phyloP scores from a whole-genome alignment of 1,140 invertebrate genomes.

The Caenorhabditis inopinata region DNA sequence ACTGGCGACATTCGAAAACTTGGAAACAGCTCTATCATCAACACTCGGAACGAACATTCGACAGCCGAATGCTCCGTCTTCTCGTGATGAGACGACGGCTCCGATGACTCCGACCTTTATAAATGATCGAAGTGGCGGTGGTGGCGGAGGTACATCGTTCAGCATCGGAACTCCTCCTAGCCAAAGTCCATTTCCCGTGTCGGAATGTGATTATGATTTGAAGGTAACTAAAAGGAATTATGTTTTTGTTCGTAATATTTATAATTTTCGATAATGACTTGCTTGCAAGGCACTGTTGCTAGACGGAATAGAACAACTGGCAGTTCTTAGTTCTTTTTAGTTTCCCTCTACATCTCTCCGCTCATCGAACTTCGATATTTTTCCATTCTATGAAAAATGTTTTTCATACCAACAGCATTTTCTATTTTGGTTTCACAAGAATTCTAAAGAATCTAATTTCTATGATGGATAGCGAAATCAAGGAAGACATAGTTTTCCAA shows the following conservation, averaged over 20 bases:
- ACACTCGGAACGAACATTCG: slow-evolving; percentile 34
- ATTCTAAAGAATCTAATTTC: too few species aligned
- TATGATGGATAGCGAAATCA: too few species aligned
- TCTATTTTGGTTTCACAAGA: too few species aligned
- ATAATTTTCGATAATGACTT: background rate
- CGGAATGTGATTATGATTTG: slow-evolving; percentile 31
- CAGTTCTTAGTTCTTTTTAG: too few species aligned
- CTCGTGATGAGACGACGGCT: slow-evolving; percentile 14
- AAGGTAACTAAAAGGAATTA: background rate
- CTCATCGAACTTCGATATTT: too few species aligned
- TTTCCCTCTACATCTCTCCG: too few species aligned
- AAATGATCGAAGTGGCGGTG: background rate
- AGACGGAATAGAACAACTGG: too few species aligned
- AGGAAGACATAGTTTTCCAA: too few species aligned
- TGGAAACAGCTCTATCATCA: slow-evolving; percentile 27
- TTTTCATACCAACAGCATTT: too few species aligned
- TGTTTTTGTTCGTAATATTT: background rate
- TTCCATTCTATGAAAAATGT: too few species aligned
- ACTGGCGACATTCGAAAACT: slow-evolving; percentile 25
- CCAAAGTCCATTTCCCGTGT: slow-evolving; percentile 25
- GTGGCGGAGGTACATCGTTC: background rate
- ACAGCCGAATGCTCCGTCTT: slow-evolving; percentile 12
- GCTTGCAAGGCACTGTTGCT: background rate
- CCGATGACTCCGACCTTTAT: slow-evolving; percentile 4
- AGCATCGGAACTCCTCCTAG: slow-evolving; percentile 25